Conservation (phyloP, 2,113 vertebrate species). For the Malaclemys terrapin region DNA sequence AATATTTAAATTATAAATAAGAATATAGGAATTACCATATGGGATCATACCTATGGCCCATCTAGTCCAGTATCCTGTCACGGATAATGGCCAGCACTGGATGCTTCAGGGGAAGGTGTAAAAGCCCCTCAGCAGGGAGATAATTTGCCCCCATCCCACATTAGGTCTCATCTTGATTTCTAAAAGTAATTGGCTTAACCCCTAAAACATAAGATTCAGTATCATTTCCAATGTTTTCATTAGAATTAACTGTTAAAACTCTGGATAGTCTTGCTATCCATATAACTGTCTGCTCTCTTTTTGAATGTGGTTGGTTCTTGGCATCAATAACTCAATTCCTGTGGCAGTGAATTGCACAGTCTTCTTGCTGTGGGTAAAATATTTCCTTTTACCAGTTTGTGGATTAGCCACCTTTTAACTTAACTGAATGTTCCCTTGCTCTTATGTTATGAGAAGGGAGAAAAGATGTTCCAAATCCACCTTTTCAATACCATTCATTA, state of each 20-base stretch:
- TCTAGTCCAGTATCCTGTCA: background rate
- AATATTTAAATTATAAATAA: too few relatives aligned
- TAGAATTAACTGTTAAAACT: too few relatives aligned
- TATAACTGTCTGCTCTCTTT: too few relatives aligned
- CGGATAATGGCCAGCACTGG: background rate
- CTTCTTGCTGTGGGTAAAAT: background rate
- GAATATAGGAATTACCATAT: background rate
- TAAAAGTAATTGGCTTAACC: too few relatives aligned
- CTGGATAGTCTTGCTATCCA: too few relatives aligned
- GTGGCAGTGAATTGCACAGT: background rate
- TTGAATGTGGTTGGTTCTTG: too few relatives aligned
- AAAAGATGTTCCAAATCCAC: background rate
- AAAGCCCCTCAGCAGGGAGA: background rate
- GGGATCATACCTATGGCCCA: background rate
- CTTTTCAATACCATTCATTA: background rate
- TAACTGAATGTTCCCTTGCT: background rate
- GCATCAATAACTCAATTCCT: too few relatives aligned
- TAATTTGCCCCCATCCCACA: too few relatives aligned
- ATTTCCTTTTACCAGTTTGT: background rate
- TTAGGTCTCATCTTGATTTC: too few relatives aligned
- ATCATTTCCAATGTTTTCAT: too few relatives aligned
- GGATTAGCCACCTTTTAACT: background rate
- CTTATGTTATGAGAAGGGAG: background rate
- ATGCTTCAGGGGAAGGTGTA: background rate
- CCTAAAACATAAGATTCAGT: too few relatives aligned